Conservation (phyloP, 1,140 invertebrate species). For the Coenobita brevimanus region DNA sequence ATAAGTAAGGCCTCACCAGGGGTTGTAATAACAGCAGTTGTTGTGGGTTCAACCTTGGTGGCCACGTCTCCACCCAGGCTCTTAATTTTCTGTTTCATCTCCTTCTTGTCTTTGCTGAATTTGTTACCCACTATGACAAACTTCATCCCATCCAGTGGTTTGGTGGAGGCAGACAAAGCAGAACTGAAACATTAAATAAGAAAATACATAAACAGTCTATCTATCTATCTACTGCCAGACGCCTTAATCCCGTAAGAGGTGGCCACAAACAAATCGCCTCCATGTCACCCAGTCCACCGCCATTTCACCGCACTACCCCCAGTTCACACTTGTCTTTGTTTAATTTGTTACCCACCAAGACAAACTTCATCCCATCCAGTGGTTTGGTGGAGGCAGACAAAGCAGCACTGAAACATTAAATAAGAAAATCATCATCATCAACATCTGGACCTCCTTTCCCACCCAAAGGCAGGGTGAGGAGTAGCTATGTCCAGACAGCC, state of each 20-base stretch:
- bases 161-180: constrained; percentile 10
- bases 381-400: constrained; percentile 74
- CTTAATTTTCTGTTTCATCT: constrained; percentile 82
- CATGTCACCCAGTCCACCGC: too few species aligned
- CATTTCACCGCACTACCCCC: too few species aligned
- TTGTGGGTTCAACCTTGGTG: constrained; percentile 79
- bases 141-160: constrained; percentile 85
- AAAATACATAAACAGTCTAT: background rate
- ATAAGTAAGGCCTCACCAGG: constrained; percentile 76
- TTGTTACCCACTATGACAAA: constrained; percentile 83
- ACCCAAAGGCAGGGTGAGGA: too few species aligned
- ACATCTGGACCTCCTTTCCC: too few species aligned
- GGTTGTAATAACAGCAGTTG: constrained; percentile 85
- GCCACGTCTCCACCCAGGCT: constrained; percentile 84
- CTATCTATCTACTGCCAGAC: too few species aligned
- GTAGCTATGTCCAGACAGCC: too few species aligned
- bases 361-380: constrained; percentile 86
- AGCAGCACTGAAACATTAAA: constrained; percentile 65
- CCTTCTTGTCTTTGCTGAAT: constrained; percentile 73
- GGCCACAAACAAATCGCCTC: background rate
- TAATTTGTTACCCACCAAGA: constrained; percentile 78
- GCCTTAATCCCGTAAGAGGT: too few species aligned
- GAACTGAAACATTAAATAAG: constrained; percentile 63
- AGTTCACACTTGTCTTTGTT: constrained; percentile 76
- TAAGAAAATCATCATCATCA: too few species aligned